phyloP scores from a whole-genome alignment of 2,888 invertebrate species.

The Spisula solida region DNA sequence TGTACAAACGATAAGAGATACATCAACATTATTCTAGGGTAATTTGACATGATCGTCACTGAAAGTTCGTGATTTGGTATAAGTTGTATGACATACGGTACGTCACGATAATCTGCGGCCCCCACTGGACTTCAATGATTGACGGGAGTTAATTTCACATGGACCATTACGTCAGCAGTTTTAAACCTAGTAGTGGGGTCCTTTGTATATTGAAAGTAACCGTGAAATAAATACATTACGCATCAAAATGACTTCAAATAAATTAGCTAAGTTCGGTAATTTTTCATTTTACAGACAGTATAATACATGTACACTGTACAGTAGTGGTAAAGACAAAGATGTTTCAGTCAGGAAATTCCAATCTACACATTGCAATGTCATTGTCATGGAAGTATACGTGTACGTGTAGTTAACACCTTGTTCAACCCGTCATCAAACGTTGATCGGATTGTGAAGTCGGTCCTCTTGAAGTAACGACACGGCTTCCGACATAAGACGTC shows the following conservation, averaged over 20 bases:
- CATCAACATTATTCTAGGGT: constrained; percentile 44
- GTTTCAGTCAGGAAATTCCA: not conserved
- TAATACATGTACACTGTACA: too few relatives aligned
- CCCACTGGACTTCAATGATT: constrained; percentile 41
- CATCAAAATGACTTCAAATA: not conserved
- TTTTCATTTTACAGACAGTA: constrained; percentile 1
- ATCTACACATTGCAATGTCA: not conserved
- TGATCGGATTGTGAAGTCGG: too few relatives aligned
- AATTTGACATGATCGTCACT: constrained; percentile 52
- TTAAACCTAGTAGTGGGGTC: constrained; percentile 21
- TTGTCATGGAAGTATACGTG: not conserved
- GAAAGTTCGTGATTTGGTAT: constrained; percentile 37
- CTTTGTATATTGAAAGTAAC: not conserved
- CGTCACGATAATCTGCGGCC: constrained; percentile 46
- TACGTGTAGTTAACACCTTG: too few relatives aligned
- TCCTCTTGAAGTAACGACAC: too few relatives aligned
- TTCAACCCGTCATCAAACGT: too few relatives aligned
- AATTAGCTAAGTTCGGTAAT: not conserved
- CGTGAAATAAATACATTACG: not conserved
- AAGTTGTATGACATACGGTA: constrained; percentile 43
- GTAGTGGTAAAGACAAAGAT: not conserved
- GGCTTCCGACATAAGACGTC: too few relatives aligned
- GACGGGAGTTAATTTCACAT: constrained; percentile 61
- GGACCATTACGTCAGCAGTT: constrained; percentile 49
- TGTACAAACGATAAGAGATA: constrained; percentile 58